Percentiles rank a stretch among this genome's conserved stretches.
These are phyloP conservation scores for Sarcophaga peregrina DNA, from an alignment of 1,140 invertebrate genomes.

Conservation along the genomic window DNA sequence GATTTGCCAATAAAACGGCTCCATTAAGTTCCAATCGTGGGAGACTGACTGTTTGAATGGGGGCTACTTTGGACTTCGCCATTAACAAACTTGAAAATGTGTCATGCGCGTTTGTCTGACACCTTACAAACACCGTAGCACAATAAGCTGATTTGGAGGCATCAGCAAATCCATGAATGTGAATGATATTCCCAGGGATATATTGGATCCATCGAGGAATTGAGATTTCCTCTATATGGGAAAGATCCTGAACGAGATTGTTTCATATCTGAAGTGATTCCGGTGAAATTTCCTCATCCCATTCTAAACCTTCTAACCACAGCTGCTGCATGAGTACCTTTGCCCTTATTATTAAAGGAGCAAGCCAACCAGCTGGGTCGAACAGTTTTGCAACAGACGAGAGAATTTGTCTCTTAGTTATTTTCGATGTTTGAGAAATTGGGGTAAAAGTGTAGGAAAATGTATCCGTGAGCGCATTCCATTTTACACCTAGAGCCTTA, in stretches of 20 bases:
- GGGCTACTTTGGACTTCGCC: too few relatives aligned
- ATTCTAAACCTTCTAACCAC: slow-evolving; percentile 27
- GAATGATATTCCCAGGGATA: background rate
- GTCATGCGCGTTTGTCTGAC: background rate
- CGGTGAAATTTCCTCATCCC: slow-evolving; percentile 6
- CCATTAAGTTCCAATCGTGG: too few relatives aligned
- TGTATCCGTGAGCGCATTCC: background rate
- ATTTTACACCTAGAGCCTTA: slow-evolving; percentile 23
- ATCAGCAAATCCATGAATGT: slow-evolving; percentile 21
- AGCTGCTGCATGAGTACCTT: slow-evolving; percentile 37
- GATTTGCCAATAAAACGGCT: too few relatives aligned
- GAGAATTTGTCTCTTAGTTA: too few relatives aligned
- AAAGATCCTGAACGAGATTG: background rate
- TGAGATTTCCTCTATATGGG: background rate
- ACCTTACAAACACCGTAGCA: background rate
- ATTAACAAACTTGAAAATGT: too few relatives aligned
- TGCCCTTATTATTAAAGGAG: slow-evolving; percentile 5
- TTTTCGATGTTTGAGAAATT: too few relatives aligned
- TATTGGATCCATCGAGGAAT: slow-evolving; percentile 18
- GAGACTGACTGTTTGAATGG: too few relatives aligned
- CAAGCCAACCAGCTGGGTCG: too few relatives aligned
- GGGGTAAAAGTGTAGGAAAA: too few relatives aligned
- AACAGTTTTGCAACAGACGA: too few relatives aligned
- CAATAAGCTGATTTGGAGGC: background rate
- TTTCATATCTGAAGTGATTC: slow-evolving; percentile 1